These are phyloP conservation scores for Helarctos malayanus DNA, from an alignment of 2,797 vertebrate species.

Conservation along the genomic window DNA sequence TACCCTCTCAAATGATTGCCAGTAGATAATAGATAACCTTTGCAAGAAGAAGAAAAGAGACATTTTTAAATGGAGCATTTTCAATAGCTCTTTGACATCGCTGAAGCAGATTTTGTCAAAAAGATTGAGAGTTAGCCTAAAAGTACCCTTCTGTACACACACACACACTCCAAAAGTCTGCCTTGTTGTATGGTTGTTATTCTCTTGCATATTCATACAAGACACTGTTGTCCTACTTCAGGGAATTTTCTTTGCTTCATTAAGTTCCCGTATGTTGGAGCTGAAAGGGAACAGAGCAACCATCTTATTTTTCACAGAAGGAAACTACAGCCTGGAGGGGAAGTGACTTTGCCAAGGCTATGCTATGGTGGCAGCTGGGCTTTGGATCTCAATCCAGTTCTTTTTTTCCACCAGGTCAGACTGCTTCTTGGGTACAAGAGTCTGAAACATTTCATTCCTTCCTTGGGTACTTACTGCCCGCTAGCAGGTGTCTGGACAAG, in stretches of 20 bases:
- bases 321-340: not conserved
- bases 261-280: not conserved
- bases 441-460: conserved; percentile 8
- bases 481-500: not conserved
- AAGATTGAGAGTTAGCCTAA: not conserved
- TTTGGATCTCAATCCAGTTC: not conserved
- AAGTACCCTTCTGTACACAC: not conserved
- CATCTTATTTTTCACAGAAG: not conserved
- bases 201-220: conserved; percentile 36
- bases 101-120: conserved; percentile 50
- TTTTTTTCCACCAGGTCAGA: not conserved
- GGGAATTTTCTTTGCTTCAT: not conserved
- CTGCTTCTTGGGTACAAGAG: not conserved
- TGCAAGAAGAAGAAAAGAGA: conserved; percentile 25
- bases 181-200: not conserved
- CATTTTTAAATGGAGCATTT: conserved; percentile 19
- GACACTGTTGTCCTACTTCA: not conserved
- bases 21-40: conserved; percentile 73
- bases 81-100: not conserved
- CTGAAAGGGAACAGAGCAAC: not conserved
- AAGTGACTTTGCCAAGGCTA: not conserved
- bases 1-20: conserved; percentile 74
- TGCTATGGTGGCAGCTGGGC: accelerated
- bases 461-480: not conserved
- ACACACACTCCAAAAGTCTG: not conserved